phyloP scores from a whole-genome alignment of 1,140 invertebrate species.

The Hypsibius dujardini region DNA sequence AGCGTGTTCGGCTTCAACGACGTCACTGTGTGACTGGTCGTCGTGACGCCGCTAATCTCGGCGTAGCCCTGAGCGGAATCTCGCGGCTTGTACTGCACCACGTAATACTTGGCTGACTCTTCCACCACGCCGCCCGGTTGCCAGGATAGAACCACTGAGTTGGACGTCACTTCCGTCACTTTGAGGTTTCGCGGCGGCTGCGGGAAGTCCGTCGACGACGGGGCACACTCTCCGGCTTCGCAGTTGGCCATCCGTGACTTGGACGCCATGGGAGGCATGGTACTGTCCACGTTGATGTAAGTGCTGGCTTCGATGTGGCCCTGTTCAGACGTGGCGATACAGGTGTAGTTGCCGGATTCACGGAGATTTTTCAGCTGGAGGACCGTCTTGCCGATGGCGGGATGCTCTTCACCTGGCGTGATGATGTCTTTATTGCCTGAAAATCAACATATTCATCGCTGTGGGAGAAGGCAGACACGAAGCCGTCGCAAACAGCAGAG shows the following conservation, averaged over 20 bases:
- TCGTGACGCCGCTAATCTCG: constrained; percentile 76
- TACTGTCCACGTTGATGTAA: constrained; percentile 66
- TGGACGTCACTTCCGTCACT: constrained; percentile 76
- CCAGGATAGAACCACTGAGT: constrained; percentile 74
- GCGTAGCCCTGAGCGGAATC: constrained; percentile 36
- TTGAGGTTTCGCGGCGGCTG: constrained; percentile 65
- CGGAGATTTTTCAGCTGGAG: constrained; percentile 64
- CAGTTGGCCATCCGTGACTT: constrained; percentile 18
- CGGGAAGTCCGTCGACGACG: constrained; percentile 52
- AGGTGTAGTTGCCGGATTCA: constrained; percentile 87
- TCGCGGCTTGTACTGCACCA: constrained; percentile 84
- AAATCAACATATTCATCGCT: not conserved
- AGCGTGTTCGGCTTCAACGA: constrained; percentile 78
- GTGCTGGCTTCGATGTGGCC: constrained; percentile 70
- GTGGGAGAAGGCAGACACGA: too few relatives aligned
- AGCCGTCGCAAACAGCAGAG: too few relatives aligned
- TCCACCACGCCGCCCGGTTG: constrained; percentile 52
- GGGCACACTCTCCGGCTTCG: not conserved
- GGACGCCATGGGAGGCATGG: constrained; percentile 45
- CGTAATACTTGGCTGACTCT: constrained; percentile 67
- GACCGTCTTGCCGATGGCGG: constrained; percentile 49
- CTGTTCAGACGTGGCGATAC: constrained; percentile 76
- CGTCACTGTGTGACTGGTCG: constrained; percentile 72
- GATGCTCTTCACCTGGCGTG: constrained; percentile 25
- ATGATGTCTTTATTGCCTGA: not conserved